A percentile compares a stretch with the other conserved stretches of the same genome.
Conservation (phyloP, 2,113 vertebrate genomes). For the Caretta caretta region DNA sequence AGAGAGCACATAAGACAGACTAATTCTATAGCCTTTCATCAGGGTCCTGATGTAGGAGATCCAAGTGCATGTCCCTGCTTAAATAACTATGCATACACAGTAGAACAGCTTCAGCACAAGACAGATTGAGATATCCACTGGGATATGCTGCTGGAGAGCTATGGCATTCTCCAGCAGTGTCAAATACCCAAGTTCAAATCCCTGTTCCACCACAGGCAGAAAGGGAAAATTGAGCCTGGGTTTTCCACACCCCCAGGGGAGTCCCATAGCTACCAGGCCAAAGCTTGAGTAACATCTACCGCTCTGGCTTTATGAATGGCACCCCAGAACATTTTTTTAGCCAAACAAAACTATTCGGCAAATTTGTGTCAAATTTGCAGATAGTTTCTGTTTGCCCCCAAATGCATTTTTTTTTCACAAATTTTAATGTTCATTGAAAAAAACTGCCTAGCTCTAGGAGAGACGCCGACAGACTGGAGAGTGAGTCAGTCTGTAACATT, state of each 20-base stretch:
- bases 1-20: not conserved
- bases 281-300: not conserved
- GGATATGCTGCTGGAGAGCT: too few relatives aligned
- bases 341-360: not conserved
- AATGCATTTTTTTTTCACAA: not conserved
- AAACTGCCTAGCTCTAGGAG: not conserved
- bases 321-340: not conserved
- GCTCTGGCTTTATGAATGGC: not conserved
- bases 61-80: not conserved
- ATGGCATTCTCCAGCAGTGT: not conserved
- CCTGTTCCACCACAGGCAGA: not conserved
- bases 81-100: not conserved
- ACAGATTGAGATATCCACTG: not conserved
- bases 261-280: not conserved
- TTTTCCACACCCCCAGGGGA: not conserved
- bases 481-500: not conserved
- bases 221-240: not conserved
- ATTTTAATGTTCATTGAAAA: not conserved
- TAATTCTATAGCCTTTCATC: not conserved
- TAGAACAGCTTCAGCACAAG: not conserved
- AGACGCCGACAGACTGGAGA: not conserved
- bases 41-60: not conserved
- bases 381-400: not conserved
- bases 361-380: not conserved
- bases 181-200: not conserved